Evolutionary conservation across 1,140 invertebrate genomes (phyloP).

Genomic region (Rhyzopertha dominica): DNA sequence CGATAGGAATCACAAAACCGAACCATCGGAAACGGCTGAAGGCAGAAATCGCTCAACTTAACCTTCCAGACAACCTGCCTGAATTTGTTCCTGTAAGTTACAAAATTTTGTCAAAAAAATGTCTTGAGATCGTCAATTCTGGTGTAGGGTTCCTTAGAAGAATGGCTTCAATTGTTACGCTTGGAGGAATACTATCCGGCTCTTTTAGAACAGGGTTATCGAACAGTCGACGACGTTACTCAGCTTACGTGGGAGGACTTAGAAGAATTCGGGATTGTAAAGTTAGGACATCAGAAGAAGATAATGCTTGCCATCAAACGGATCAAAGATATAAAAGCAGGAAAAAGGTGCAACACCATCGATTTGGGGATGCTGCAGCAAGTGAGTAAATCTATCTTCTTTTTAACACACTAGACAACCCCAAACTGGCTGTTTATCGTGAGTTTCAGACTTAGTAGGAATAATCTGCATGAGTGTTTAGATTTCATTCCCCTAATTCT

Average conservation of each 20-base stretch:
- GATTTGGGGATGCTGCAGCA: too few relatives aligned
- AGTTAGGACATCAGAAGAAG: slow-evolving; percentile 97
- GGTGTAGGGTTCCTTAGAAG: slow-evolving; percentile 80
- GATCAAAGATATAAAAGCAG: slow-evolving; percentile 88
- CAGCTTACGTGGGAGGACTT: slow-evolving; percentile 98
- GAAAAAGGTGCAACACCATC: slow-evolving; percentile 68
- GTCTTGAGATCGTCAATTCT: slow-evolving; percentile 14
- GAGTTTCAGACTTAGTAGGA: too few relatives aligned
- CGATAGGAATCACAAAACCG: slow-evolving; percentile 92
- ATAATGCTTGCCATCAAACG: slow-evolving; percentile 94
- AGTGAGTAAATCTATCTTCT: too few relatives aligned
- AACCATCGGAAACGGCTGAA: slow-evolving; percentile 94
- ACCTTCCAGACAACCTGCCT: slow-evolving; percentile 88
- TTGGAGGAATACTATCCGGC: slow-evolving; percentile 88
- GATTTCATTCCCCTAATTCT: too few relatives aligned
- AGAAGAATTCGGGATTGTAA: slow-evolving; percentile 96
- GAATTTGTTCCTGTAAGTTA: slow-evolving; percentile 83
- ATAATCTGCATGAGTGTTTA: too few relatives aligned
- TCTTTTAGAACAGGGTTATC: slow-evolving; percentile 88
- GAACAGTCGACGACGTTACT: slow-evolving; percentile 85
- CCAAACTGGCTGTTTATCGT: too few relatives aligned
- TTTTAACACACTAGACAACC: too few relatives aligned
- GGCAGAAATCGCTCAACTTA: slow-evolving; percentile 91
- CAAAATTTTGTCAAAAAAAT: slow-evolving; percentile 5
- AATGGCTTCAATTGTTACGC: slow-evolving; percentile 86